phyloP scores from a whole-genome alignment of 2,888 invertebrate genomes.

The Diaprepes abbreviatus region DNA sequence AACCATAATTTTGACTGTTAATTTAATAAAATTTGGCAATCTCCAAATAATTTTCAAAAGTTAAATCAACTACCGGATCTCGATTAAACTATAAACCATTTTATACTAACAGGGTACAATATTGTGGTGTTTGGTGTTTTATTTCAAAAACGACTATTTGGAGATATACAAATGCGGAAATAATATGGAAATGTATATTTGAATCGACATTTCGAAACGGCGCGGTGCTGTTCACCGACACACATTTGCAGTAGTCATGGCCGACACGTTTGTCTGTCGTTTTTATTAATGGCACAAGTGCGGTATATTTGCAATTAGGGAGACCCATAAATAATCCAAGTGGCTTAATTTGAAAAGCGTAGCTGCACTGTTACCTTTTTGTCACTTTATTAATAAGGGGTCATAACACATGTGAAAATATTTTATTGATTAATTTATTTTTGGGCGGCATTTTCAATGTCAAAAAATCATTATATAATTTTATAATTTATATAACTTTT shows the following conservation, averaged over 20 bases:
- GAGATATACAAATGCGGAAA: slow-evolving; percentile 59
- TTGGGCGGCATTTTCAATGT: no score
- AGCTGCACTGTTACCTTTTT: slow-evolving; percentile 9
- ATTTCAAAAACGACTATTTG: slow-evolving; percentile 15
- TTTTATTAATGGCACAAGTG: slow-evolving; percentile 42
- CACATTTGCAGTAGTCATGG: slow-evolving; percentile 17
- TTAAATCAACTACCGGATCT: slow-evolving; percentile 5
- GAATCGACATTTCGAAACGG: slow-evolving; percentile 55
- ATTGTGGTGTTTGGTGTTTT: slow-evolving; percentile 21
- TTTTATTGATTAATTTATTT: not conserved
- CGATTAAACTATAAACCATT: slow-evolving; percentile 20
- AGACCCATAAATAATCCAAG: slow-evolving; percentile 35
- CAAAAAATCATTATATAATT: no score
- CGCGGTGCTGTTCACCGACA: slow-evolving; percentile 13
- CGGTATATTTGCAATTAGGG: slow-evolving; percentile 37
- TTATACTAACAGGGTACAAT: slow-evolving; percentile 11
- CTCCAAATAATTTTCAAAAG: not conserved
- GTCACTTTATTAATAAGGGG: slow-evolving; percentile 19
- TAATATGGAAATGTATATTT: slow-evolving; percentile 64
- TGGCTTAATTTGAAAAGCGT: slow-evolving; percentile 28
- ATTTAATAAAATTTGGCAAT: not conserved
- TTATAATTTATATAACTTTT: no score
- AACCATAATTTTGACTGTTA: no score
- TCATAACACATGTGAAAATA: not conserved
- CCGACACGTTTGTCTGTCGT: slow-evolving; percentile 32